Evolutionary conservation across 2,888 invertebrate genomes (phyloP), one percentile per base, ranked within the genome.

Genomic region (Apamea monoglypha): DNA sequence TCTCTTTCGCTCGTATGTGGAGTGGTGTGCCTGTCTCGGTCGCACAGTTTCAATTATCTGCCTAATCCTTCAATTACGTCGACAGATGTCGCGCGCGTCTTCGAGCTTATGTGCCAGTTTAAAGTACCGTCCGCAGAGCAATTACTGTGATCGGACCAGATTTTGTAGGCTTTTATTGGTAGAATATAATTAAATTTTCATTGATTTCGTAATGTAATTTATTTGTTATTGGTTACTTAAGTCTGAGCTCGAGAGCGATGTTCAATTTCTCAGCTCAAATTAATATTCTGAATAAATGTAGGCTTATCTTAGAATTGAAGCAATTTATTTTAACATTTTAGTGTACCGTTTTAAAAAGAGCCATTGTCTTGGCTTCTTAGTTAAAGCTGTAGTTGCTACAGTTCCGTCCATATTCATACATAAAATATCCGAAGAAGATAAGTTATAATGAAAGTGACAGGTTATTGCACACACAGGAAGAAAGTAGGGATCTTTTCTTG

Each of bases 1-100:
- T 96, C 95, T 94, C 96, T 88, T 89, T 96, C 93, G 80, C 92
- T 82, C 95, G 86, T 88, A 81, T 87, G 83, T 82, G 84, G 74
- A 80, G 78, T 81, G 80, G 90, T 93, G 87, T 86, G 86, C 89
- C 89, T 87, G 87, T 95, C 94, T 92, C 95, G 74, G 91, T 95
- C 93, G 91, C 93, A 93, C 96, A 92, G 95, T 97, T 97, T 97
- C 97, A 97, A 97, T 97, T 97, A 97, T 97, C 97, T 97, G 95
- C 96, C 97, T 97, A 97, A 97, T 97, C 97, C 97, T 96, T 97
- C 97, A 97, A 97, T 97, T 97, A 97, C 97, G 97, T 93, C 96
- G 97, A 97, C 97, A 97, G 97, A 97, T 97, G 97, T 97, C 97
- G 97, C 95, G 92, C 93, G 95, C 95, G 96, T 96, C 96, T 96